Percentiles rank a stretch among this genome's conserved stretches.
These are phyloP conservation scores for Notarius lentiginosus DNA, from an alignment of 2,113 vertebrate genomes.

Conservation along the genomic window DNA sequence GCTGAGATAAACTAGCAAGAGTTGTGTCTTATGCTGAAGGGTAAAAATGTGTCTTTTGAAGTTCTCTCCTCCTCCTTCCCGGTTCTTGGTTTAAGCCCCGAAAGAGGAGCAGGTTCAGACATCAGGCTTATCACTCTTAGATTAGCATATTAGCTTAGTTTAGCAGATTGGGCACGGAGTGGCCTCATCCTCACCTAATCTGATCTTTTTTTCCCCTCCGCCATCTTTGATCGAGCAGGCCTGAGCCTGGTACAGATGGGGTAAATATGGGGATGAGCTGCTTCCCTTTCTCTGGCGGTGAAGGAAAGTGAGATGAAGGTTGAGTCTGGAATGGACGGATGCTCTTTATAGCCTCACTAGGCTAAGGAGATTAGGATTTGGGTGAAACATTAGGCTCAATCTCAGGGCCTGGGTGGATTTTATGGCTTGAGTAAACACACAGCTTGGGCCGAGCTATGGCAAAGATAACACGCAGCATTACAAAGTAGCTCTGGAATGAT, in stretches of 20 bases:
- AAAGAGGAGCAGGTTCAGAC: slow-evolving; percentile 47
- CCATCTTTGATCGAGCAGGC: slow-evolving; percentile 90
- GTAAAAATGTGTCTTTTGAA: slow-evolving; percentile 1
- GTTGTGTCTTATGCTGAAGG: not conserved
- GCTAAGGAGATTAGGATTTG: slow-evolving; percentile 99
- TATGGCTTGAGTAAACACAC: slow-evolving; percentile 82
- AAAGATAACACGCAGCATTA: slow-evolving; percentile 79
- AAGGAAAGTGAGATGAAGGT: slow-evolving; percentile 76
- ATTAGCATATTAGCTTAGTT: slow-evolving; percentile 34
- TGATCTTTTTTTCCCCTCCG: slow-evolving; percentile 68
- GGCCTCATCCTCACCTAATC: slow-evolving; percentile 84
- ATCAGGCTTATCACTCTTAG: slow-evolving; percentile 41
- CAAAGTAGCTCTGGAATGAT: slow-evolving; percentile 72
- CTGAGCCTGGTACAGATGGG: slow-evolving; percentile 90
- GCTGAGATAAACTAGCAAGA: not conserved
- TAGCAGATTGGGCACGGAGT: slow-evolving; percentile 69
- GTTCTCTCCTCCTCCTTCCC: not conserved
- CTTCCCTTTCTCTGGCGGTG: slow-evolving; percentile 81
- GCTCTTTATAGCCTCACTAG: slow-evolving; percentile 93
- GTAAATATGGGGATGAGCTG: slow-evolving; percentile 96
- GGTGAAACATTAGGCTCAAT: slow-evolving; percentile 97
- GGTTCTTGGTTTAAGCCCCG: not conserved
- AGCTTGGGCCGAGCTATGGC: slow-evolving; percentile 77
- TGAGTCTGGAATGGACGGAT: slow-evolving; percentile 93
- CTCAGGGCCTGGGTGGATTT: slow-evolving; percentile 87